Conservation (phyloP, 2,888 invertebrate genomes). For the Metopia argyrocephala region DNA sequence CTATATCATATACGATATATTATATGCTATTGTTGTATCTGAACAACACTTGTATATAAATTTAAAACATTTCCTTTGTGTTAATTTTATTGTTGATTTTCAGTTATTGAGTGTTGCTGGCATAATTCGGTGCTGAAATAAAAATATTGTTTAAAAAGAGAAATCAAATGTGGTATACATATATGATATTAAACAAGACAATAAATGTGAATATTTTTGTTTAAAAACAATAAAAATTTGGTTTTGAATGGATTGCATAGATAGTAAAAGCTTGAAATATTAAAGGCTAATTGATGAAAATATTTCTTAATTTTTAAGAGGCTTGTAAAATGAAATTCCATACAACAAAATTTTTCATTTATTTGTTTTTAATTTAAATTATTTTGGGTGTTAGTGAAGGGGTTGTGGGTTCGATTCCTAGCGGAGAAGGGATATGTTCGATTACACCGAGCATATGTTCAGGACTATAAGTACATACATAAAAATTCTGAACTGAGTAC, state of each 20-base stretch:
- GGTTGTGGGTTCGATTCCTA: too few species aligned
- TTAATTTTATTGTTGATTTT: background rate
- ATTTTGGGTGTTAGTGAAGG: too few species aligned
- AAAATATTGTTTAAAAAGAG: background rate
- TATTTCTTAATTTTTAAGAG: too few species aligned
- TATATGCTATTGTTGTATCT: background rate
- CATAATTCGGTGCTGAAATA: slow-evolving; percentile 5
- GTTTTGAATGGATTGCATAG: background rate
- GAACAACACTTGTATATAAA: background rate
- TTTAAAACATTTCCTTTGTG: slow-evolving; percentile 6
- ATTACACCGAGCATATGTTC: too few species aligned
- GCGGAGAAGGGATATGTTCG: too few species aligned
- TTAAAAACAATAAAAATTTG: background rate
- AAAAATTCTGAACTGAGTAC: too few species aligned
- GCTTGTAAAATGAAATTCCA: too few species aligned
- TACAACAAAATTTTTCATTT: too few species aligned
- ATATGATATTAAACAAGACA: background rate
- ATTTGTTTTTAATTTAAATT: too few species aligned
- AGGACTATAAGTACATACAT: too few species aligned
- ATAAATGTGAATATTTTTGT: background rate
- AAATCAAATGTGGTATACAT: background rate
- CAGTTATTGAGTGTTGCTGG: background rate
- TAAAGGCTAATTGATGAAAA: too few species aligned
- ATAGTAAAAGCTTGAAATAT: background rate
- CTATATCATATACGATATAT: background rate